Conservation (phyloP, 35 echinoderm and acorn worm species). For the Amphiura filiformis region DNA sequence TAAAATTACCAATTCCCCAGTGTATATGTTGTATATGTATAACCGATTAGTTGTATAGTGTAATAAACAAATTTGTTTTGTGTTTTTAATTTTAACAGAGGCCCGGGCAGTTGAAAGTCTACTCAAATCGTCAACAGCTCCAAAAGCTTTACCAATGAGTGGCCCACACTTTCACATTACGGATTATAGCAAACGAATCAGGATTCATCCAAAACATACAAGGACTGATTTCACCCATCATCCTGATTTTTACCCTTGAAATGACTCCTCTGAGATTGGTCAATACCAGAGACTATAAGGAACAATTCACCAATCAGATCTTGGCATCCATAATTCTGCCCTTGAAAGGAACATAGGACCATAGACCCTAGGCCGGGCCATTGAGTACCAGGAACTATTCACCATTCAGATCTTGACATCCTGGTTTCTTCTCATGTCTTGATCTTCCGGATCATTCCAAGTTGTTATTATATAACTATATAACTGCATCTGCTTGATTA, state of each 20-base stretch:
- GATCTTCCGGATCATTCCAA: too few relatives aligned
- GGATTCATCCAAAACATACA: constrained; percentile 56
- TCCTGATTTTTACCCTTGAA: constrained; percentile 74
- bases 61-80: neutral
- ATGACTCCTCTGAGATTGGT: too few relatives aligned
- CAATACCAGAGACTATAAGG: too few relatives aligned
- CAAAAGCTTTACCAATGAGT: constrained; percentile 53
- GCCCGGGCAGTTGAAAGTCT: constrained; percentile 58
- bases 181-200: constrained; percentile 78
- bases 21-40: neutral
- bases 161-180: constrained; percentile 93
- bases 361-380: too few relatives aligned
- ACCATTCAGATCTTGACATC: too few relatives aligned
- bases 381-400: too few relatives aligned
- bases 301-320: too few relatives aligned
- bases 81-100: constrained; percentile 60
- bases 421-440: too few relatives aligned
- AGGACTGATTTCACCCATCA: constrained; percentile 77
- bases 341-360: too few relatives aligned
- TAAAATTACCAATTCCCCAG: neutral
- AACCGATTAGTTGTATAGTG: neutral
- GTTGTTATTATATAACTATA: too few relatives aligned
- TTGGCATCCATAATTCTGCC: too few relatives aligned
- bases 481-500: too few relatives aligned
- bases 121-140: constrained; percentile 52